A percentile compares a stretch with the other conserved stretches of the same genome.
Conservation (phyloP, 2,797 vertebrate genomes). For the Acipenser oxyrinchus region DNA sequence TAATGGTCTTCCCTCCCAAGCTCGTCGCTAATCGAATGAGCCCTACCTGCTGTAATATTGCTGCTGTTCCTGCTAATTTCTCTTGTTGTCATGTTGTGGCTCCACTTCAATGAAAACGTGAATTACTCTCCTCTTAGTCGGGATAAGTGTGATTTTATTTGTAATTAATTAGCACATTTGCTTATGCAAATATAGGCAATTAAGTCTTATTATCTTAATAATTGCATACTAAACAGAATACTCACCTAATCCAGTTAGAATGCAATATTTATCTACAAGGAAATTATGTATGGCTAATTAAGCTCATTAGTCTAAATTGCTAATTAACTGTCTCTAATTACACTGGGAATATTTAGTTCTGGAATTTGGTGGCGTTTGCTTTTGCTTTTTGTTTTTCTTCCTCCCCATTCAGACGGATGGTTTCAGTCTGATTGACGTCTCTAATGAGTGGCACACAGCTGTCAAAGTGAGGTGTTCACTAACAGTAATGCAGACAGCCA, state of each 20-base stretch:
- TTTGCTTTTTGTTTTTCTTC: no score
- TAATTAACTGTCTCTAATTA: slow-evolving; percentile 47
- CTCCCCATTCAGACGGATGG: slow-evolving; percentile 21
- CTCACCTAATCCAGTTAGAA: slow-evolving; percentile 32
- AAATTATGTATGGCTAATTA: slow-evolving; percentile 41
- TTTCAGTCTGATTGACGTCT: slow-evolving; percentile 52
- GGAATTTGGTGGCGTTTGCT: not conserved
- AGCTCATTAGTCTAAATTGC: slow-evolving; percentile 41
- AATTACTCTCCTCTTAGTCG: slow-evolving; percentile 39
- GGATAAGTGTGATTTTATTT: slow-evolving; percentile 28
- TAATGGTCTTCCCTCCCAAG: no score
- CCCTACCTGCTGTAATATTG: no score
- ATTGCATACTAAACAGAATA: slow-evolving; percentile 45
- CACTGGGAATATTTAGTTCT: slow-evolving; percentile 20
- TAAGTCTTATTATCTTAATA: slow-evolving; percentile 40
- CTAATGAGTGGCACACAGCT: slow-evolving; percentile 3
- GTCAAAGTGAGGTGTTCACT: slow-evolving; percentile 10
- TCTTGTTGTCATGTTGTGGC: slow-evolving; percentile 8
- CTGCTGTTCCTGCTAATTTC: not conserved
- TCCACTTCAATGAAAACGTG: slow-evolving; percentile 23
- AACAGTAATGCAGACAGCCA: not conserved
- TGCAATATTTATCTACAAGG: slow-evolving; percentile 25
- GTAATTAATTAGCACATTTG: slow-evolving; percentile 50
- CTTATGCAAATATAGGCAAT: slow-evolving; percentile 47
- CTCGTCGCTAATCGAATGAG: no score